Percentiles rank a stretch among this genome's conserved stretches.
Conservation (phyloP, 30 jellyfish, hydroid and myxozoan species). For the Clytia hemisphaerica region DNA sequence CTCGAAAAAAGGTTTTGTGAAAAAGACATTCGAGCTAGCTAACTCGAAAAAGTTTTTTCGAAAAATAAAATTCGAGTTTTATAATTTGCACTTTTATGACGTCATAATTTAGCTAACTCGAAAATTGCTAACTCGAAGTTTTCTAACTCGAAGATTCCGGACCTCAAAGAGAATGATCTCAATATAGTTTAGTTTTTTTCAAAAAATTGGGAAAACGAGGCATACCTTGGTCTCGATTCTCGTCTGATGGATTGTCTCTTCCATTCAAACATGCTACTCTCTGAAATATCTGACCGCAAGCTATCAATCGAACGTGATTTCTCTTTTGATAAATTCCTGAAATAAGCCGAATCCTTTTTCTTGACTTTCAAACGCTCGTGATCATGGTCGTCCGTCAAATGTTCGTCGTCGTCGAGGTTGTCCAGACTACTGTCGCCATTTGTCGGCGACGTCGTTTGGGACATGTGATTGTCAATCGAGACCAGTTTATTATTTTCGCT, state of each 20-base stretch:
- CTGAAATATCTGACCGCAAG: constrained; percentile 41
- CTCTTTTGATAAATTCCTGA: constrained; percentile 13
- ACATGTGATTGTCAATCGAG: background rate
- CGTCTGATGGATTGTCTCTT: background rate
- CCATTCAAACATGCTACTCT: constrained; percentile 12
- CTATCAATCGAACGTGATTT: constrained; percentile 40
- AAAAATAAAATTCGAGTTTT: no score
- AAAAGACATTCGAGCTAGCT: no score
- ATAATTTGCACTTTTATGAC: no score
- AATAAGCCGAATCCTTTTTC: background rate
- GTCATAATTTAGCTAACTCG: no score
- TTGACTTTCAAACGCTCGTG: constrained; percentile 7
- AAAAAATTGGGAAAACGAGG: no score
- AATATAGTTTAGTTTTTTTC: no score
- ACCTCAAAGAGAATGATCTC: no score
- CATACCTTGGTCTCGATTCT: constrained; percentile 19
- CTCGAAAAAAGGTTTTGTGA: no score
- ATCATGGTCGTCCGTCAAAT: background rate
- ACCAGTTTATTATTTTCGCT: constrained; percentile 5
- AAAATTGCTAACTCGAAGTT: no score
- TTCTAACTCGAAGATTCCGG: no score
- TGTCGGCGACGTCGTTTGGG: no score
- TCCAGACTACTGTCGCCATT: constrained; percentile 11
- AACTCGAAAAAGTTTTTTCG: no score
- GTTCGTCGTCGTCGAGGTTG: constrained; percentile 6